Conservation (phyloP, 1,140 invertebrate genomes). For the Bradysia coprophila region DNA sequence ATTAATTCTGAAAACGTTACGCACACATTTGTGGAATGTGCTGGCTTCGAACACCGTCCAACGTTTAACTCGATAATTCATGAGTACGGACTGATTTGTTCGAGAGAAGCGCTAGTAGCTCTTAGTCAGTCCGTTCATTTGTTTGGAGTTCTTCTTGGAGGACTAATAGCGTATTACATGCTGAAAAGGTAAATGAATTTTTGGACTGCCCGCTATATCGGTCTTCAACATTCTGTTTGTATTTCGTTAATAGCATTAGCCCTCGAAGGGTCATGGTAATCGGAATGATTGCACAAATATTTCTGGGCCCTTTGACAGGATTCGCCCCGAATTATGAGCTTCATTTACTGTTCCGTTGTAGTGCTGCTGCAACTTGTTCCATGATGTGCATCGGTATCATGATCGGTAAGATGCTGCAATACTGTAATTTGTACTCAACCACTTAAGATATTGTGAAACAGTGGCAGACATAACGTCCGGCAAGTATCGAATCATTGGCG, state of each 20-base stretch:
- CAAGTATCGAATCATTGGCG: slow-evolving; percentile 20
- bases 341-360: slow-evolving; percentile 23
- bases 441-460: slow-evolving; percentile 3
- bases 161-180: slow-evolving; percentile 22
- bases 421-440: too few relatives aligned
- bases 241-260: slow-evolving; percentile 18
- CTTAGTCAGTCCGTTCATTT: slow-evolving; percentile 27
- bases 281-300: slow-evolving; percentile 24
- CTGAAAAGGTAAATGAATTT: slow-evolving; percentile 25
- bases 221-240: too few relatives aligned
- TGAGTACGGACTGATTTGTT: too few relatives aligned
- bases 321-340: slow-evolving; percentile 22
- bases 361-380: slow-evolving; percentile 23
- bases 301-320: slow-evolving; percentile 23
- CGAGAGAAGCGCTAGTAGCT: slow-evolving; percentile 23
- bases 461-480: slow-evolving; percentile 23
- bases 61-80: too few relatives aligned
- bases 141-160: slow-evolving; percentile 24
- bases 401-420: too few relatives aligned
- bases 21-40: too few relatives aligned
- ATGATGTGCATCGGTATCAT: slow-evolving; percentile 25
- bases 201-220: too few relatives aligned
- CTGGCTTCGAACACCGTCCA: too few relatives aligned
- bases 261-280: slow-evolving; percentile 23
- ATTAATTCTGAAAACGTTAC: too few relatives aligned